phyloP scores from a whole-genome alignment of 2,113 vertebrate species.

The Pao palembangensis region DNA sequence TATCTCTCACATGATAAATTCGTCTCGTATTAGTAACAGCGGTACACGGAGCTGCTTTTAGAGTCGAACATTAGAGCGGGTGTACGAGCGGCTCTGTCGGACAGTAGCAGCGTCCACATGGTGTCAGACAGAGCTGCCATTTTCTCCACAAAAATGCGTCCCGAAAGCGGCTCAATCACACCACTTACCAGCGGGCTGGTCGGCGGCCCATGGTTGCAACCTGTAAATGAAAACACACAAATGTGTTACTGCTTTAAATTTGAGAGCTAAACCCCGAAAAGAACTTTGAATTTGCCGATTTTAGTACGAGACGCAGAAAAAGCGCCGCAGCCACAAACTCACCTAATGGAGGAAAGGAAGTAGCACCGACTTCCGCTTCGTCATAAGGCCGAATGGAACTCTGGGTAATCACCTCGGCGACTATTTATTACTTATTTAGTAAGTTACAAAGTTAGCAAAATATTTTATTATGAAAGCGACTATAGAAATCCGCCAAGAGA shows the following conservation, averaged over 20 bases:
- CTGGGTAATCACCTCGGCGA: background rate
- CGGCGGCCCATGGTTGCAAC: constrained; percentile 79
- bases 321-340: constrained; percentile 66
- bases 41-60: too few species aligned
- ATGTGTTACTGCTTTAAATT: background rate
- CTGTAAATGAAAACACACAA: constrained; percentile 48
- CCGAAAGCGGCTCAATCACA: background rate
- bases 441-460: too few species aligned
- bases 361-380: constrained; percentile 52
- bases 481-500: too few species aligned
- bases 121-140: constrained; percentile 59
- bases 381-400: constrained; percentile 32
- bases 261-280: accelerated
- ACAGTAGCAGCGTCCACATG: constrained; percentile 57
- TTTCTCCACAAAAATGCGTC: constrained; percentile 42
- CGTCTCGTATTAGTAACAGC: too few species aligned
- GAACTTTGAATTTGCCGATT: background rate
- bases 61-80: background rate
- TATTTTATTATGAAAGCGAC: too few species aligned
- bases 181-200: constrained; percentile 79
- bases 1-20: too few species aligned
- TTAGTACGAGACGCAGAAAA: constrained; percentile 17
- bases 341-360: constrained; percentile 82
- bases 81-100: background rate
- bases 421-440: too few species aligned